Conservation (phyloP, 1,140 invertebrate genomes). For the Liolophura sinensis region DNA sequence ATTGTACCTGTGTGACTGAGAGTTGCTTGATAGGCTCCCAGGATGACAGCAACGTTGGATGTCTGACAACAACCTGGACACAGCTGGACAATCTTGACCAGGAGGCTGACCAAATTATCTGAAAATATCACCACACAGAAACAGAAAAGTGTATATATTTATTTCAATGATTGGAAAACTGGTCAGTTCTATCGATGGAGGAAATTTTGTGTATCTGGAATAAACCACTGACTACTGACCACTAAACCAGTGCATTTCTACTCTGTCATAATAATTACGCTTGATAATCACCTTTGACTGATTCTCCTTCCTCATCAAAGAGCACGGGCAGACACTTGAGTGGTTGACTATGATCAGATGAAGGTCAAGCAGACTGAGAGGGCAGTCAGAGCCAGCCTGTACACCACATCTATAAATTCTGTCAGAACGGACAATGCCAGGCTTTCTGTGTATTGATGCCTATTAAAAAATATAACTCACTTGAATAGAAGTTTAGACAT, state of each 20-base stretch:
- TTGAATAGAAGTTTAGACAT: no score
- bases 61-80: slow-evolving; percentile 19
- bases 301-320: slow-evolving; percentile 21
- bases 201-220: not conserved
- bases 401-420: not conserved
- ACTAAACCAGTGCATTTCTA: no score
- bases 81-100: slow-evolving; percentile 20
- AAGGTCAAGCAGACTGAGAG: not conserved
- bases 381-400: not conserved
- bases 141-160: not conserved
- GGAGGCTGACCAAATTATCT: slow-evolving; percentile 29
- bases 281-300: slow-evolving; percentile 31
- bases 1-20: slow-evolving; percentile 34
- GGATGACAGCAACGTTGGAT: slow-evolving; percentile 25
- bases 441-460: no score
- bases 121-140: slow-evolving; percentile 4
- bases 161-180: not conserved
- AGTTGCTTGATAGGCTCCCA: slow-evolving; percentile 34
- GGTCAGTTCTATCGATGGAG: not conserved
- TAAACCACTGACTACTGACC: not conserved
- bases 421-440: no score
- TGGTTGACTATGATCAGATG: slow-evolving; percentile 30
- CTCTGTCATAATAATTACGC: no score
- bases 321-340: slow-evolving; percentile 33
- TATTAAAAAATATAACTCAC: no score